Percentiles rank a stretch among this genome's conserved stretches.
phyloP scores from a whole-genome alignment of 2,113 vertebrate genomes.

The Corythornis madagascariensis region DNA sequence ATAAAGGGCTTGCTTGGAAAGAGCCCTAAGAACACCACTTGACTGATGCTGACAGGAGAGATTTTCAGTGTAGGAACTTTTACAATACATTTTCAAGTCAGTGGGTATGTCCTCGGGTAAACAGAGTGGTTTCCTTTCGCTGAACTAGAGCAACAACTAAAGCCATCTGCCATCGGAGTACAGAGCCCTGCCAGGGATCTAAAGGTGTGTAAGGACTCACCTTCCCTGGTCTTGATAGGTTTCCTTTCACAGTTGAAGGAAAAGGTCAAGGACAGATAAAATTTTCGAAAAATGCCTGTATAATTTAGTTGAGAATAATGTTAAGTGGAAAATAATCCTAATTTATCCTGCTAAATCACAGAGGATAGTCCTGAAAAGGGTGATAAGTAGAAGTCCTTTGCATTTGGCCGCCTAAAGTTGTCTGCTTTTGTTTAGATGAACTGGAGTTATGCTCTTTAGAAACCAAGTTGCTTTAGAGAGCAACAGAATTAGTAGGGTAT shows the following conservation, averaged over 20 bases:
- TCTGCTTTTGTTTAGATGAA: neutral
- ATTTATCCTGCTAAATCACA: neutral
- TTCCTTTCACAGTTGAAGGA: neutral
- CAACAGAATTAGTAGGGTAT: neutral
- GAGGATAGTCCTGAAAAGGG: neutral
- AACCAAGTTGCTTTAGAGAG: neutral
- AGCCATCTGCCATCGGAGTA: neutral
- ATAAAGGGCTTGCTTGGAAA: neutral
- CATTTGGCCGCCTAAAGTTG: neutral
- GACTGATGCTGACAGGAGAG: neutral
- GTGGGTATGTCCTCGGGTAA: neutral
- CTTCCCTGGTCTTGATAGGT: neutral
- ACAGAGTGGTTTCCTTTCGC: neutral
- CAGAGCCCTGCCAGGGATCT: neutral
- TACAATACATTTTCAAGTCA: slow-evolving; percentile 36
- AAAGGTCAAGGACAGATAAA: neutral
- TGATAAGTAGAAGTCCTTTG: neutral
- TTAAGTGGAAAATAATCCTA: neutral
- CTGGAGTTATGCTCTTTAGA: neutral
- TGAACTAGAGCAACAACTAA: neutral
- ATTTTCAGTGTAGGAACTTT: slow-evolving; percentile 27
- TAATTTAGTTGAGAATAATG: neutral
- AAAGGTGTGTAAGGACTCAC: neutral
- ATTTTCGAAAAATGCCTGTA: neutral
- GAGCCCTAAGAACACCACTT: neutral